These are phyloP conservation scores for Pogonophryne albipinna DNA, from an alignment of 2,797 vertebrate species.

Conservation along the genomic window DNA sequence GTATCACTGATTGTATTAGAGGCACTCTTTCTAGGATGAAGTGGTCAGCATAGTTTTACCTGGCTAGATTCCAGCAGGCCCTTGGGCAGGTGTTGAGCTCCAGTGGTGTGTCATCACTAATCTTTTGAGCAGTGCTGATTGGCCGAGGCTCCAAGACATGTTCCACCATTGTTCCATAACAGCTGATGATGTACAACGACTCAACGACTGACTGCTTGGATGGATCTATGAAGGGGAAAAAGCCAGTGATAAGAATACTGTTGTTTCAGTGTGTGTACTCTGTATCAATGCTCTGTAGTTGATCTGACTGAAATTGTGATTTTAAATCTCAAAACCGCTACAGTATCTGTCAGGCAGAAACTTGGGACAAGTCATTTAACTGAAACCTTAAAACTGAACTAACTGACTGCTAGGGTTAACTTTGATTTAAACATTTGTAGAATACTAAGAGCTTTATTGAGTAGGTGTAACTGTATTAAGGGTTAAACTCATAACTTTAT, in stretches of 20 bases:
- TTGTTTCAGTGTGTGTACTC: too few relatives aligned
- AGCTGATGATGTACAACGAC: conserved; percentile 95
- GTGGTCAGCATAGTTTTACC: conserved; percentile 78
- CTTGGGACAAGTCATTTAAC: too few relatives aligned
- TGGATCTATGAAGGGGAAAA: conserved; percentile 85
- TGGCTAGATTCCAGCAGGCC: conserved; percentile 95
- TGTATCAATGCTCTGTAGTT: too few relatives aligned
- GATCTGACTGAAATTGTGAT: too few relatives aligned
- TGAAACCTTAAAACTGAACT: too few relatives aligned
- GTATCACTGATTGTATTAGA: conserved; percentile 31
- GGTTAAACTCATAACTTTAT: too few relatives aligned
- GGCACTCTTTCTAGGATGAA: background rate
- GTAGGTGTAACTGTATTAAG: too few relatives aligned
- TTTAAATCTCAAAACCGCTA: too few relatives aligned
- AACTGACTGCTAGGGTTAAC: too few relatives aligned
- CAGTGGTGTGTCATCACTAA: conserved; percentile 95
- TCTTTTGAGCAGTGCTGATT: conserved; percentile 93
- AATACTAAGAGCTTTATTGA: too few relatives aligned
- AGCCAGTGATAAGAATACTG: background rate
- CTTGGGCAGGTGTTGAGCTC: conserved; percentile 94
- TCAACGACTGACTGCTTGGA: conserved; percentile 94
- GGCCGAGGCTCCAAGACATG: conserved; percentile 95
- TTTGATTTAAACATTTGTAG: too few relatives aligned
- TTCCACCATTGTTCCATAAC: conserved; percentile 96
- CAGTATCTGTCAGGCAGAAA: too few relatives aligned